A percentile compares a stretch with the other conserved stretches of the same genome.
Evolutionary conservation across 1,140 invertebrate genomes (phyloP).

Genomic region (Zaprionus vittiger): DNA sequence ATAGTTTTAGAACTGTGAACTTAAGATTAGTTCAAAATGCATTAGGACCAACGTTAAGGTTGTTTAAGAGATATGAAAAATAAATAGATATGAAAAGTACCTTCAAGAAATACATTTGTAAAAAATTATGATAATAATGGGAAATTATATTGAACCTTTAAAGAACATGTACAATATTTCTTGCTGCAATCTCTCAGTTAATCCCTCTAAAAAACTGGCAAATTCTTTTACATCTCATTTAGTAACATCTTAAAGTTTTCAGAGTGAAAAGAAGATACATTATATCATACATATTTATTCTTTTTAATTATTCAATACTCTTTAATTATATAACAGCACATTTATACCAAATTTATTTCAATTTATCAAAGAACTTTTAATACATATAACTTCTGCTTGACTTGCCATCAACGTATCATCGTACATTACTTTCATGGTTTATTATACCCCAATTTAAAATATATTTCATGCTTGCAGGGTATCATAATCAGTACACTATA

Average conservation of each 20-base stretch:
- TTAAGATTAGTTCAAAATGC: neutral
- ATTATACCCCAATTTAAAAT: neutral
- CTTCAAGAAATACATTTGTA: neutral
- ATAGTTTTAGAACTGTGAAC: neutral
- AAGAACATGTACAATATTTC: no score
- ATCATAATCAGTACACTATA: slow-evolving; percentile 28
- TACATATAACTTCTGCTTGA: neutral
- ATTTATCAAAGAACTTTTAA: neutral
- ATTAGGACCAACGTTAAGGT: neutral
- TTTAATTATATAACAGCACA: neutral
- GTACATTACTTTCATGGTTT: neutral
- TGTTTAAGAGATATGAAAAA: neutral
- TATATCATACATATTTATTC: neutral
- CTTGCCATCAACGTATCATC: neutral
- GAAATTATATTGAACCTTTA: no score
- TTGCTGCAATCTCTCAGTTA: no score
- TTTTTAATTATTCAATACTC: neutral
- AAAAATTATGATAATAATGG: neutral
- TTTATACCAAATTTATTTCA: neutral
- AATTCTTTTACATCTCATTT: no score
- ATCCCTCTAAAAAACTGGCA: no score
- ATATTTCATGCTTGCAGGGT: slow-evolving; percentile 16
- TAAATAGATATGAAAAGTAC: neutral
- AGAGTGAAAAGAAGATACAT: no score
- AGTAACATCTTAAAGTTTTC: no score